Percentiles rank a stretch among this genome's conserved stretches.
Evolutionary conservation across 2,888 invertebrate genomes (phyloP).

Genomic region (Aleiodes testaceus): DNA sequence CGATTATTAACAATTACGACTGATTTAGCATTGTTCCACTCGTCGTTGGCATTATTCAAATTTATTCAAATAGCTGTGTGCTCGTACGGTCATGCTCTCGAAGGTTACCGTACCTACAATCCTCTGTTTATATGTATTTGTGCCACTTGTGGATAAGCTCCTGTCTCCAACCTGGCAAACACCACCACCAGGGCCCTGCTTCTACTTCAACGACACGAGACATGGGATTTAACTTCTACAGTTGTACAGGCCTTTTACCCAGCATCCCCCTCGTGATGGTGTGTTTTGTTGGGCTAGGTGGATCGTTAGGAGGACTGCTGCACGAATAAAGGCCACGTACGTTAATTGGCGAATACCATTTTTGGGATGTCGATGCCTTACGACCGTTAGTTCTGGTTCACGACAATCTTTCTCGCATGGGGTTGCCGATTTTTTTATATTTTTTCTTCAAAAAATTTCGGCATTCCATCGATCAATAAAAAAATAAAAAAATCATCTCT

Average conservation of each 20-base stretch:
- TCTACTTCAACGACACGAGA: background rate
- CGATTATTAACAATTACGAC: conserved; percentile 69
- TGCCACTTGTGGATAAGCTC: conserved; percentile 31
- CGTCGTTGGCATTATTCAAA: conserved; percentile 63
- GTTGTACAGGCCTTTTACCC: conserved; percentile 28
- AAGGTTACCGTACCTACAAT: conserved; percentile 36
- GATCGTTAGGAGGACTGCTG: conserved; percentile 51
- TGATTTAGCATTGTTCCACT: conserved; percentile 63
- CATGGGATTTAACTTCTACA: conserved; percentile 32
- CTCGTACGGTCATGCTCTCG: conserved; percentile 41
- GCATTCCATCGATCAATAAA: too few species aligned
- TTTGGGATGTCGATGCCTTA: conserved; percentile 50
- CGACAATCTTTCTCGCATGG: background rate
- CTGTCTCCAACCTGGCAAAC: conserved; percentile 26
- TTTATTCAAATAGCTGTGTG: conserved; percentile 62
- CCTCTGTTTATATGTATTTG: conserved; percentile 15
- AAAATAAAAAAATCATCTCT: too few species aligned
- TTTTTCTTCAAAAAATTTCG: background rate
- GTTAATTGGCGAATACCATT: conserved; percentile 56
- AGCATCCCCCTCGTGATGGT: conserved; percentile 33
- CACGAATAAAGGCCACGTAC: conserved; percentile 56
- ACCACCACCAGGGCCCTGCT: background rate
- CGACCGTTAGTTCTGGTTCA: conserved; percentile 45
- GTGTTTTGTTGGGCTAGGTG: conserved; percentile 42
- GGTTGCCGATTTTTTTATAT: background rate